Evolutionary conservation across 2,113 vertebrate genomes (phyloP).

Genomic region (Rana temporaria): DNA sequence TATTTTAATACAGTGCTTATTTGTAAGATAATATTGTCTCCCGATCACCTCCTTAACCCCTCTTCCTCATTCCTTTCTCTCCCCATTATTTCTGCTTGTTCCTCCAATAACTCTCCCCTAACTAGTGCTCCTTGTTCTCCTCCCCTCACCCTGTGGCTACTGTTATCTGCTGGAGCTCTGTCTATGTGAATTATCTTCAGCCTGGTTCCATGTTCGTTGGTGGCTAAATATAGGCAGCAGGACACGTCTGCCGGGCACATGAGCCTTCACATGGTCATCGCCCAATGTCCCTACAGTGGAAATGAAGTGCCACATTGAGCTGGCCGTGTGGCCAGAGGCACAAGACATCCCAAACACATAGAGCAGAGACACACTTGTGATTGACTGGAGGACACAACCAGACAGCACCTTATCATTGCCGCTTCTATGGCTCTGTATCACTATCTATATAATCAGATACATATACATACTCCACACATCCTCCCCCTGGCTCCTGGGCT

Average conservation of each 20-base stretch:
- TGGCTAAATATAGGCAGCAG: constrained; percentile 83
- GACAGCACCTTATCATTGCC: constrained; percentile 60
- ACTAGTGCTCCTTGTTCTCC: constrained; percentile 12
- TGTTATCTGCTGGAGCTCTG: constrained; percentile 75
- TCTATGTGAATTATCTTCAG: constrained; percentile 88
- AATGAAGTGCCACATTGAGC: constrained; percentile 81
- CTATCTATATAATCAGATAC: constrained; percentile 47
- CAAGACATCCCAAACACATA: constrained; percentile 63
- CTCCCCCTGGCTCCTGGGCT: background rate
- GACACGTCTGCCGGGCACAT: constrained; percentile 73
- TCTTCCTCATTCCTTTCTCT: background rate
- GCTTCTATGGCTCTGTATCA: constrained; percentile 40
- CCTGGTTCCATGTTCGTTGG: constrained; percentile 86
- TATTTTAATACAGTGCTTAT: background rate
- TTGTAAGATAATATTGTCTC: background rate
- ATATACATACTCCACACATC: constrained; percentile 10
- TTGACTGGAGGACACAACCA: constrained; percentile 56
- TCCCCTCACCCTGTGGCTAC: constrained; percentile 35
- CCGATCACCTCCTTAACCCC: background rate
- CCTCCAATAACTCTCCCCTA: background rate
- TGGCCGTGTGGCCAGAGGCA: constrained; percentile 67
- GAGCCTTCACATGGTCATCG: constrained; percentile 76
- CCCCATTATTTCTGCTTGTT: background rate
- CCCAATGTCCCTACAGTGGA: constrained; percentile 78
- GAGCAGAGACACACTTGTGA: constrained; percentile 58